These are phyloP conservation scores for Dasypus novemcinctus DNA, from an alignment of 2,113 vertebrate genomes.

Conservation along the genomic window DNA sequence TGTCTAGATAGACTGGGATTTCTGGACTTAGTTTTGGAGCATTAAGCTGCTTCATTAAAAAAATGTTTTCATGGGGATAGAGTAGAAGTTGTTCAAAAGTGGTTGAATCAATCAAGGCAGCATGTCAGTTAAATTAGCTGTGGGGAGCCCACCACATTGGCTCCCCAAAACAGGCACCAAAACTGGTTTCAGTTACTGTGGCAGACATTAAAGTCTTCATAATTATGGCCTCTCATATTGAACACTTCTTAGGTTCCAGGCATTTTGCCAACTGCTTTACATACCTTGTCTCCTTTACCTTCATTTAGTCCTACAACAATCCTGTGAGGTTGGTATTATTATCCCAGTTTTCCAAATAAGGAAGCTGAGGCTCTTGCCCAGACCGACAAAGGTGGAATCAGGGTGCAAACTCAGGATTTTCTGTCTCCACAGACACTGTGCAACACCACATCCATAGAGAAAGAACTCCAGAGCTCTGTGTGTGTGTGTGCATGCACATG, in stretches of 20 bases:
- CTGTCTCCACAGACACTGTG: not conserved
- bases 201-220: not conserved
- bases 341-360: not conserved
- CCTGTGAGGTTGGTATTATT: not conserved
- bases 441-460: not conserved
- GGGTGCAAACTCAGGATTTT: not conserved
- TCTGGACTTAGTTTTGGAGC: not conserved
- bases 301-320: not conserved
- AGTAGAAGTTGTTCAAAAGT: not conserved
- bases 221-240: not conserved
- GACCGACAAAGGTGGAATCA: not conserved
- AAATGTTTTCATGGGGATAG: not conserved
- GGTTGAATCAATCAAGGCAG: not conserved
- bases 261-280: not conserved
- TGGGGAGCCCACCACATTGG: fast-evolving
- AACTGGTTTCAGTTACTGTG: not conserved
- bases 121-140: not conserved
- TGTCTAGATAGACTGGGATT: not conserved
- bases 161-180: not conserved
- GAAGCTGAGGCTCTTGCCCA: not conserved
- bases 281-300: not conserved
- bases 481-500: fast-evolving
- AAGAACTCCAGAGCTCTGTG: not conserved
- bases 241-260: no score
- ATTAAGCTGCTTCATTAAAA: not conserved